Conservation (phyloP, 2,888 invertebrate species). For the Scotopteryx bipunctaria region DNA sequence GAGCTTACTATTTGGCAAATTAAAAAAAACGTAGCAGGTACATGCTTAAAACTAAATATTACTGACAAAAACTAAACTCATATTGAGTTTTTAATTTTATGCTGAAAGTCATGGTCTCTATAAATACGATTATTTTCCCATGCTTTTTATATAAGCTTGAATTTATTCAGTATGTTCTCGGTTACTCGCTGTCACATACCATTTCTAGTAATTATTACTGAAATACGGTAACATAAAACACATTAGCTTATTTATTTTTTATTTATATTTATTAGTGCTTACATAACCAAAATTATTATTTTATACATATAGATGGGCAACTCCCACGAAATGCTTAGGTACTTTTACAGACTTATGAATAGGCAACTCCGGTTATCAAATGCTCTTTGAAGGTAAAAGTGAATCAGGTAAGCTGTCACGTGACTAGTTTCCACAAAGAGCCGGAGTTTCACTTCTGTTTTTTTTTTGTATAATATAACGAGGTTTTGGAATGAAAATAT, state of each 20-base stretch:
- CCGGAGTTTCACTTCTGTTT: conserved; percentile 10
- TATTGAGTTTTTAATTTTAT: too few relatives aligned
- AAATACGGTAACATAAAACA: conserved; percentile 25
- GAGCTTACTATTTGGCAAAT: too few relatives aligned
- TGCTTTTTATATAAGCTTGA: not conserved
- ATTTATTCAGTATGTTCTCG: conserved; percentile 18
- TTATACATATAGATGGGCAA: conserved; percentile 11
- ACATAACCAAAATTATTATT: too few relatives aligned
- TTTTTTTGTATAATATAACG: conserved; percentile 27
- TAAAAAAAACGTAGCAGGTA: not conserved
- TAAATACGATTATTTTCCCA: conserved; percentile 1
- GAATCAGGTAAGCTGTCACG: not conserved
- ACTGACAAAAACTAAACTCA: too few relatives aligned
- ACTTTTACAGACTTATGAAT: not conserved
- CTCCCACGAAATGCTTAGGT: not conserved
- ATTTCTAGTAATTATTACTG: conserved; percentile 24
- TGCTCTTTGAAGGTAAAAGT: too few relatives aligned
- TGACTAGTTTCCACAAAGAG: not conserved
- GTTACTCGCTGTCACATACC: conserved; percentile 15
- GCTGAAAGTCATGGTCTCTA: not conserved
- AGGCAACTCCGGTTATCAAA: not conserved
- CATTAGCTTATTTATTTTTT: conserved; percentile 1
- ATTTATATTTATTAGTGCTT: not conserved
- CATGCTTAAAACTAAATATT: not conserved
- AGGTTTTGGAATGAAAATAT: conserved; percentile 52